A percentile compares a stretch with the other conserved stretches of the same genome.
These are phyloP conservation scores for Trematocara macrostoma DNA, from an alignment of 2,113 vertebrate genomes.

Conservation along the genomic window DNA sequence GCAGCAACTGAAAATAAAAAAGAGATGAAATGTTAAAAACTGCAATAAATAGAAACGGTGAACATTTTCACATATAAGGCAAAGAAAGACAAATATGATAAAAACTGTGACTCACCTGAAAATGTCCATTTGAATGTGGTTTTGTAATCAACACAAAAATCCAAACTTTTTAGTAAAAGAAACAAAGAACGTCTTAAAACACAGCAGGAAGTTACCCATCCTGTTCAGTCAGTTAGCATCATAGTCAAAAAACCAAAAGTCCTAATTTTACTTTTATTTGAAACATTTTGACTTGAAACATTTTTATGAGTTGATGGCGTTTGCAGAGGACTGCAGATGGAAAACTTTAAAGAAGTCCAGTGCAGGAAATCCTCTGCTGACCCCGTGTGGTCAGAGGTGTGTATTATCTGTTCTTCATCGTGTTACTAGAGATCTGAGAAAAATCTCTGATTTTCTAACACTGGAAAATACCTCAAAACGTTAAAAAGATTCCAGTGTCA, in stretches of 20 bases:
- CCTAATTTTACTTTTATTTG: accelerated
- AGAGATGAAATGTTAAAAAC: background rate
- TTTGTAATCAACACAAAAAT: background rate
- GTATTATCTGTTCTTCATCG: background rate
- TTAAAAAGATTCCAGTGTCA: no score
- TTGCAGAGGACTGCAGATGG: background rate
- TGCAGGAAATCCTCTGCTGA: constrained; percentile 15
- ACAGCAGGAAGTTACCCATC: background rate
- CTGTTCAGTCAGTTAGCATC: background rate
- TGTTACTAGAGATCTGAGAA: background rate
- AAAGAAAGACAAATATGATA: background rate
- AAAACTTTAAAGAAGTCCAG: background rate
- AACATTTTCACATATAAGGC: background rate
- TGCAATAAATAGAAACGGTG: background rate
- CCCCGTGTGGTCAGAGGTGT: background rate
- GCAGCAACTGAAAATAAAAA: background rate
- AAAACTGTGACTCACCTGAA: background rate
- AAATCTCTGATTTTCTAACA: background rate
- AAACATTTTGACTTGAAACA: background rate
- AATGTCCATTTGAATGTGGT: background rate
- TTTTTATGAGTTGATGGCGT: background rate
- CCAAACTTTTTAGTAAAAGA: background rate
- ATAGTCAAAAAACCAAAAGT: background rate
- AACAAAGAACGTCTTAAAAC: background rate
- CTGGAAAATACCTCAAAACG: no score